Percentiles rank a stretch among this genome's conserved stretches.
These are phyloP conservation scores for Andrena flavipes DNA, from an alignment of 2,888 invertebrate species.

Conservation along the genomic window DNA sequence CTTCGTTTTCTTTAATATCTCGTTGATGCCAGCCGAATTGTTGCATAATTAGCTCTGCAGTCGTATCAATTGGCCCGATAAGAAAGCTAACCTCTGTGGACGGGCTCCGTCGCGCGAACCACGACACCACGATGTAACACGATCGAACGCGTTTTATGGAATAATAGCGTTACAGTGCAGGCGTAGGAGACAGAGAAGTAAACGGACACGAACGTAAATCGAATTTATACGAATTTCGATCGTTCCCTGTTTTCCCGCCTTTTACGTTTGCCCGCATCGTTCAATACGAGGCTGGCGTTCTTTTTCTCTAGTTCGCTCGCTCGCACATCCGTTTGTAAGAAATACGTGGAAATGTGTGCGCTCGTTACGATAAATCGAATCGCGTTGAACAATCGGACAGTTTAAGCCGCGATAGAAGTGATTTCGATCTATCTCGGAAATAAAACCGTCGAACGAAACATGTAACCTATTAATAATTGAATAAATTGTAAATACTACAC, in stretches of 20 bases:
- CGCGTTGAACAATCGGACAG: background rate
- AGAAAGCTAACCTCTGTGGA: slow-evolving; percentile 32
- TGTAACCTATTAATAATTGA: background rate
- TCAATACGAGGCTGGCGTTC: background rate
- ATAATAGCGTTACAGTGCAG: background rate
- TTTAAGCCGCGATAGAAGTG: background rate
- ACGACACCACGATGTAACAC: slow-evolving; percentile 10
- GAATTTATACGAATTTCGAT: background rate
- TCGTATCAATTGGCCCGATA: slow-evolving; percentile 28
- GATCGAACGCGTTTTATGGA: background rate
- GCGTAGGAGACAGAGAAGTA: background rate
- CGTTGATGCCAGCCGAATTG: slow-evolving; percentile 24
- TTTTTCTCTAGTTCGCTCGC: background rate
- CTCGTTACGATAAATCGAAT: background rate
- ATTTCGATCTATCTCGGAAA: background rate
- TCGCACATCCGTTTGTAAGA: background rate
- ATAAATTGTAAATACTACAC: background rate
- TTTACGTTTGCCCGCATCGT: slow-evolving; percentile 3
- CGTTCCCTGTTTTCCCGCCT: slow-evolving; percentile 19
- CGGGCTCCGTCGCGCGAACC: background rate
- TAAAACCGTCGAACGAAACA: background rate
- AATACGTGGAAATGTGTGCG: background rate
- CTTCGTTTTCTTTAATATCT: background rate
- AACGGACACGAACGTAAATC: background rate
- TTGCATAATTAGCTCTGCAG: slow-evolving; percentile 64